A percentile compares a stretch with the other conserved stretches of the same genome.
These are phyloP conservation scores for Centropus unirufus DNA, from an alignment of 2,113 vertebrate species.

Conservation along the genomic window DNA sequence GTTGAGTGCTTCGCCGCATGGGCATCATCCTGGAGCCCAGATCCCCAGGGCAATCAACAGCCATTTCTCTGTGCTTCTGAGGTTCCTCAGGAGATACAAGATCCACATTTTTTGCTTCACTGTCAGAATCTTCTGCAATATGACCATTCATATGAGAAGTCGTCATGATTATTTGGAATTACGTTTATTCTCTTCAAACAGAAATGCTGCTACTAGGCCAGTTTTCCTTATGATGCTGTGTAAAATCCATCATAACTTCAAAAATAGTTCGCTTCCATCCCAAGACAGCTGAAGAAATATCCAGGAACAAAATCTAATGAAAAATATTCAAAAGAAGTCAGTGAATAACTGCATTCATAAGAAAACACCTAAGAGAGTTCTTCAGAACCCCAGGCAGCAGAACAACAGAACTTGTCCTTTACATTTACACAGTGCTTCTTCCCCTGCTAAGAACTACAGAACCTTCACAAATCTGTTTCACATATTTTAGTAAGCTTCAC, in stretches of 20 bases:
- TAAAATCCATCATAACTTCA: slow-evolving; percentile 80
- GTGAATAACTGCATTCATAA: slow-evolving; percentile 50
- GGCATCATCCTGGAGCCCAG: slow-evolving; percentile 91
- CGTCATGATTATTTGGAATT: slow-evolving; percentile 83
- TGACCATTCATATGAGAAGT: slow-evolving; percentile 92
- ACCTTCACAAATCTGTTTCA: not conserved
- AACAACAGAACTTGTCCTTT: not conserved
- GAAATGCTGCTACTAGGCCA: slow-evolving; percentile 66
- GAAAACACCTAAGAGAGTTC: not conserved
- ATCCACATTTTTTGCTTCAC: slow-evolving; percentile 80
- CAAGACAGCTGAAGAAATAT: slow-evolving; percentile 59
- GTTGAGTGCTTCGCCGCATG: slow-evolving; percentile 82
- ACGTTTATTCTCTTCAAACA: slow-evolving; percentile 61
- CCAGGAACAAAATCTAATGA: slow-evolving; percentile 73
- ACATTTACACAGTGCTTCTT: not conserved
- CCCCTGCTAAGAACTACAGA: not conserved
- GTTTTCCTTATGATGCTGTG: slow-evolving; percentile 53
- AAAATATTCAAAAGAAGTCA: slow-evolving; percentile 31
- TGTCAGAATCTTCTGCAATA: slow-evolving; percentile 86
- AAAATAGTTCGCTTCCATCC: slow-evolving; percentile 60
- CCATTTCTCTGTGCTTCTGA: slow-evolving; percentile 87
- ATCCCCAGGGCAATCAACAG: slow-evolving; percentile 93
- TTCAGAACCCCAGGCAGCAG: not conserved
- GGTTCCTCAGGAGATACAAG: slow-evolving; percentile 77
- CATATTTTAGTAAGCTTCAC: not conserved